These are phyloP conservation scores for Aphrophora alni DNA, from an alignment of 2,888 invertebrate species.

Conservation along the genomic window DNA sequence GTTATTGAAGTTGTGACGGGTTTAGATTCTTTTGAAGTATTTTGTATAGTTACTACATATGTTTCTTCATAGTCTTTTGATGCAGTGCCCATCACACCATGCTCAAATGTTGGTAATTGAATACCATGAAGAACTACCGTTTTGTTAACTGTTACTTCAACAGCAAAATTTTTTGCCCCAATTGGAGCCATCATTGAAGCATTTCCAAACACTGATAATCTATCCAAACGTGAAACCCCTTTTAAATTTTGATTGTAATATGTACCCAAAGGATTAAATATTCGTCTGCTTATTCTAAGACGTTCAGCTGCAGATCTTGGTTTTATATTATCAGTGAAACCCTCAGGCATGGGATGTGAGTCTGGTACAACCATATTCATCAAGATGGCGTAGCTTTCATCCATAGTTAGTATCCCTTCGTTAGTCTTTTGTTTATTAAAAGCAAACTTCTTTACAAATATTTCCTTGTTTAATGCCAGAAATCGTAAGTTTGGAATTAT, in stretches of 20 bases:
- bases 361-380: slow-evolving; percentile 34
- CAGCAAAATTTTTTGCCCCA: slow-evolving; percentile 33
- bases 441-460: slow-evolving; percentile 27
- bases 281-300: slow-evolving; percentile 14
- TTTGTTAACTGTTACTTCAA: slow-evolving; percentile 28
- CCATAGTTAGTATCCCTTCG: slow-evolving; percentile 32
- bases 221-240: not conserved
- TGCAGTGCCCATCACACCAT: not conserved
- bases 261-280: slow-evolving; percentile 11
- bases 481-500: slow-evolving; percentile 31
- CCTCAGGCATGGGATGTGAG: slow-evolving; percentile 36
- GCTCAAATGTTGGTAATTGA: slow-evolving; percentile 38
- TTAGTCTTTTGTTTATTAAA: slow-evolving; percentile 25
- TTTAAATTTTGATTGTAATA: slow-evolving; percentile 10
- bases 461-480: slow-evolving; percentile 24
- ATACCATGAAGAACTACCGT: slow-evolving; percentile 27
- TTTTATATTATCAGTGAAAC: slow-evolving; percentile 17
- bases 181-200: slow-evolving; percentile 28
- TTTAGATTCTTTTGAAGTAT: slow-evolving; percentile 21
- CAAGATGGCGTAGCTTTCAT: slow-evolving; percentile 35
- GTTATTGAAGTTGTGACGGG: slow-evolving; percentile 27
- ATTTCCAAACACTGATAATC: slow-evolving; percentile 26
- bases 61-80: slow-evolving; percentile 35
- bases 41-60: slow-evolving; percentile 36
- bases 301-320: slow-evolving; percentile 16